phyloP scores from a whole-genome alignment of 2,797 vertebrate species.

The Sebastes oblongus region DNA sequence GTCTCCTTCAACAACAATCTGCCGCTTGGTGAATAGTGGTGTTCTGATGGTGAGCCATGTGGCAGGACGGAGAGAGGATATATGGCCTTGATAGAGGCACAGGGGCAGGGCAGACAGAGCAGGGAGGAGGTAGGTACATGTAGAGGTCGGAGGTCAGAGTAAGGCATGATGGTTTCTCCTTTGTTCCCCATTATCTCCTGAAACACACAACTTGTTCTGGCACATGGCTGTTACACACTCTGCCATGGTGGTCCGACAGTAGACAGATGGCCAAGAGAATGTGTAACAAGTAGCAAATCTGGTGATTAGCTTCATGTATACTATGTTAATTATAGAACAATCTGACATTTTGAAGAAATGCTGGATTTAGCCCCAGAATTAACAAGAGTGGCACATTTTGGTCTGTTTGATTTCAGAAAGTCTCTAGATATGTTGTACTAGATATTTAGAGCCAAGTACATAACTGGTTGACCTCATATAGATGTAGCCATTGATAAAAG shows the following conservation, averaged over 20 bases:
- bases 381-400: neutral
- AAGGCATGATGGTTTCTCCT: conserved; percentile 52
- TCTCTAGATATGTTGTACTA: neutral
- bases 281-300: neutral
- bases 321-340: neutral
- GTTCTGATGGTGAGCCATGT: conserved; percentile 69
- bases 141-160: conserved; percentile 32
- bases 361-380: neutral
- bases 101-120: neutral
- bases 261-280: conserved; percentile 74
- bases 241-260: conserved; percentile 59
- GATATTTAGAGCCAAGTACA: neutral
- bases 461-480: neutral
- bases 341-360: neutral
- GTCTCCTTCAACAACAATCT: conserved; percentile 72
- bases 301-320: neutral
- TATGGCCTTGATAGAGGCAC: conserved; percentile 25
- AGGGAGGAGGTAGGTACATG: conserved; percentile 16
- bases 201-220: conserved; percentile 67
- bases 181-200: conserved; percentile 76
- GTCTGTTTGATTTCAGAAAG: neutral
- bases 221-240: conserved; percentile 49
- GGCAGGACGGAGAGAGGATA: conserved; percentile 11
- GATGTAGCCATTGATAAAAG: neutral
- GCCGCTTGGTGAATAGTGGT: conserved; percentile 60